Base-by-base conservation (phyloP, 2,113 vertebrate species). In the Vimba vimba region DNA sequence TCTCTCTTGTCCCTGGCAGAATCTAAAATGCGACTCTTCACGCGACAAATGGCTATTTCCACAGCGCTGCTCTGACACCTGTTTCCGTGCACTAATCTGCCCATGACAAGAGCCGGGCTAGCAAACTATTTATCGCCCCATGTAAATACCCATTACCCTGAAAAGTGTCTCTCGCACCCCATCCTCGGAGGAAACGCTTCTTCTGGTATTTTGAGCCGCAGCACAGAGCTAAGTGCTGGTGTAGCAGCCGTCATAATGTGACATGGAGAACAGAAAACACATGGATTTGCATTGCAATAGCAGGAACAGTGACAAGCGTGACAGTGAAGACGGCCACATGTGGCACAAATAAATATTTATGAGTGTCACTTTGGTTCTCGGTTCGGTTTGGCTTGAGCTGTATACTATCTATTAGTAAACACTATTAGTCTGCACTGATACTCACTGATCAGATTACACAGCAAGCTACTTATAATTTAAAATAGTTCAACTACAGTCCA, bases 101-200 rank as follows among this genome's bases (percentile, higher is more conserved):
- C 47, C 9, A 74, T 86, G 80, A 90, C 88, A 90, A 84, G 84
- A 86, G 52, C 55, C 43, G 15, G 30, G 47, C 47, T 81, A 47
- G 85, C 77, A 86, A 88, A 88, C 82, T 45, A 27, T 87, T 87
- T 87, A 82, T 87, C 39, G 39, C 84, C 64, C 80, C 64, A 79
- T 89, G 84, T 85, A 87, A 87, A 87, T 89, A 86, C 50, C 79
- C 75, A 87, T 87, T 89, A 80, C 64, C 43, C 74, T 55, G 23
- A 30, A 6, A 17, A 66, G 76, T 77, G 81, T 71, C 50, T 83
- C 79, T 36, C 77, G 71, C 69, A 74, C 82, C 17, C 12, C 12
- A 33, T 80, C 59, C 59, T 80, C 36, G 1, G 39, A 62, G 59
- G 39, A 80, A 64, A 17, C 0, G 13, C 1, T 10, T 39, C 78